Base-by-base conservation (phyloP, 2,113 vertebrate genomes). In the Tragelaphus strepsiceros region DNA sequence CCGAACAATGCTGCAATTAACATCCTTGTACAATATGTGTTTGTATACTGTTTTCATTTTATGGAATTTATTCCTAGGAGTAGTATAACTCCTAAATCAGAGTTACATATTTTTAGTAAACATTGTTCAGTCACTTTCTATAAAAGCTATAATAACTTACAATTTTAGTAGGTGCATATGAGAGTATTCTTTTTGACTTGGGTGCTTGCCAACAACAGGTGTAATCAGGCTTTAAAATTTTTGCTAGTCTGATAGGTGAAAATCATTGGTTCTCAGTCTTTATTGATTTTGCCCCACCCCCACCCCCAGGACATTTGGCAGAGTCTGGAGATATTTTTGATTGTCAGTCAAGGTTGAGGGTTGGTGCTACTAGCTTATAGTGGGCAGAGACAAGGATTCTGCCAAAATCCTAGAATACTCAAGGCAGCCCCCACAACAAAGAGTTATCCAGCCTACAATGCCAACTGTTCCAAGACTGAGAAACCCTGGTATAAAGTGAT, bases 1-100 rank as follows among this genome's bases (percentile, higher is more conserved):
- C 53, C 53, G 88, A 94, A 56, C 43, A 92, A 19, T 94, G 32
- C 56, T 92, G 8, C 15, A 74, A 3, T 83, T 95, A 92, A 82
- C 49, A 62, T 56, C 43, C 51, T 16, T 56, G 22, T n/a, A 64
- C 59, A 81, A 81, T 93, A 86, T 54, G 56, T 91, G 14, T 83
- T 85, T 90, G 32, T 83, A 21, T 43, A n/a, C 64, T 85, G n/a
- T 96, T 21, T 97, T 96, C 10, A 64, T 90, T 93, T 92, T 78
- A 61, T 71, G 86, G 26, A 26, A 82, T 93, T 94, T 95, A 61
- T 77, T 94, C 22, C 26, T 24, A 91, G 78, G 30, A 90, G 22
- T 84, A 32, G 2, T 24, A 46, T 85, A 88, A 10, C 82, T 61
- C 71, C 71, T 77, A 3, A 11, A 39, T 89, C 82, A 84, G 61